Percentiles rank a stretch among this genome's conserved stretches.
These are phyloP conservation scores for Pagrus major DNA, from an alignment of 2,113 vertebrate species.

Conservation along the genomic window DNA sequence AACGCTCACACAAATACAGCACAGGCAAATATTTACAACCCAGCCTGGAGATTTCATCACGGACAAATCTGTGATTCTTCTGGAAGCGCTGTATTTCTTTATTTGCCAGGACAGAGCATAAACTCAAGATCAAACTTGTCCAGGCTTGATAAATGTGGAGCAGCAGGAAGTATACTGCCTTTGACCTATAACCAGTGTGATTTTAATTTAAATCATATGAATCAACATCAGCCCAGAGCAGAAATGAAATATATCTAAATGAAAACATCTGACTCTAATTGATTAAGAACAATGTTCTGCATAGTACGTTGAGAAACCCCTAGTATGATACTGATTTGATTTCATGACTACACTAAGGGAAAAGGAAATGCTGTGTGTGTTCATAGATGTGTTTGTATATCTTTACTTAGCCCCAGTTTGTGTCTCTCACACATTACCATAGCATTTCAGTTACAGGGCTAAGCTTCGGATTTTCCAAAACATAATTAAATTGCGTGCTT, in stretches of 20 bases:
- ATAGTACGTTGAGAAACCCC: slow-evolving; percentile 80
- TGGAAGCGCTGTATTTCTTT: slow-evolving; percentile 70
- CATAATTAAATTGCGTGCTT: not conserved
- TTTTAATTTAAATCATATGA: slow-evolving; percentile 88
- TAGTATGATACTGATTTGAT: slow-evolving; percentile 73
- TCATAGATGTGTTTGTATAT: slow-evolving; percentile 20
- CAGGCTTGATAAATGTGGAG: slow-evolving; percentile 65
- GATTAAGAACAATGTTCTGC: slow-evolving; percentile 81
- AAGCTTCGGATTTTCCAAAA: not conserved
- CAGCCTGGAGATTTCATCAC: slow-evolving; percentile 79
- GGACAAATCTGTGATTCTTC: slow-evolving; percentile 74
- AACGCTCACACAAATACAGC: slow-evolving; percentile 82
- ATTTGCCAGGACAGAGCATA: slow-evolving; percentile 68
- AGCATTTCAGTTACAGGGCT: not conserved
- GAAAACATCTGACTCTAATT: slow-evolving; percentile 87
- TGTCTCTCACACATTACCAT: slow-evolving; percentile 14
- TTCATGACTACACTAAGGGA: slow-evolving; percentile 66
- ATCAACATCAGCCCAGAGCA: slow-evolving; percentile 75
- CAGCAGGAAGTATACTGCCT: slow-evolving; percentile 77
- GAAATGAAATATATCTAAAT: slow-evolving; percentile 81
- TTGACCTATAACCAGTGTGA: slow-evolving; percentile 81
- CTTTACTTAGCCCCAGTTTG: slow-evolving; percentile 5
- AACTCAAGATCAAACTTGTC: slow-evolving; percentile 68
- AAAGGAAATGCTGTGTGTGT: slow-evolving; percentile 40
- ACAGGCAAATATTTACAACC: slow-evolving; percentile 84